Percentiles rank a stretch among this genome's conserved stretches.
Evolutionary conservation across 2,888 invertebrate genomes (phyloP).

Genomic region (Lasioglossum malachurum): DNA sequence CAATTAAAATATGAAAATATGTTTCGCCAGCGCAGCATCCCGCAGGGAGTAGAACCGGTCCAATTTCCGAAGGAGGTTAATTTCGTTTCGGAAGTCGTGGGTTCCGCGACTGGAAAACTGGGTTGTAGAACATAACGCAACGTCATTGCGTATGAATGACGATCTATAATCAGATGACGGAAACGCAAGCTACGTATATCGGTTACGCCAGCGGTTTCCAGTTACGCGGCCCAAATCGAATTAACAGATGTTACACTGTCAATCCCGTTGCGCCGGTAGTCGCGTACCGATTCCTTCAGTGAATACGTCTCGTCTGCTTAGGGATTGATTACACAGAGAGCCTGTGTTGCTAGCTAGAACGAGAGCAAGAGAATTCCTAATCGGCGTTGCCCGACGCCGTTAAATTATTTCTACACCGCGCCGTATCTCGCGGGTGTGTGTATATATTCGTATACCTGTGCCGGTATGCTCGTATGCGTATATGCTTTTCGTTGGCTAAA

Average conservation of each 20-base stretch:
- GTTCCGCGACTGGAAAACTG: neutral
- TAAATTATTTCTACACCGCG: conserved; percentile 57
- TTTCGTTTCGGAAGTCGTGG: neutral
- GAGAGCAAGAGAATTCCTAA: conserved; percentile 65
- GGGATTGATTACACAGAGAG: conserved; percentile 40
- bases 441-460: neutral
- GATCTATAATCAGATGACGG: conserved; percentile 12
- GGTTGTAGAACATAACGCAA: neutral
- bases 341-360: conserved; percentile 24
- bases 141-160: neutral
- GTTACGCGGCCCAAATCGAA: conserved; percentile 31
- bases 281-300: conserved; percentile 50
- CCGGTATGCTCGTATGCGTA: neutral
- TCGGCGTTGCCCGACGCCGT: conserved; percentile 45
- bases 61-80: neutral
- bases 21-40: neutral
- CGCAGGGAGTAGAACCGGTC: neutral
- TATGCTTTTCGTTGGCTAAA: conserved; percentile 1
- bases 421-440: no score
- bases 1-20: neutral
- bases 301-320: conserved; percentile 43
- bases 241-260: conserved; percentile 47
- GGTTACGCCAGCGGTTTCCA: conserved; percentile 17
- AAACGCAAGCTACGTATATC: conserved; percentile 14
- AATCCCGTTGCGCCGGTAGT: conserved; percentile 18